A percentile compares a stretch with the other conserved stretches of the same genome.
Conservation (phyloP, 2,113 vertebrate species). For the Equus quagga region DNA sequence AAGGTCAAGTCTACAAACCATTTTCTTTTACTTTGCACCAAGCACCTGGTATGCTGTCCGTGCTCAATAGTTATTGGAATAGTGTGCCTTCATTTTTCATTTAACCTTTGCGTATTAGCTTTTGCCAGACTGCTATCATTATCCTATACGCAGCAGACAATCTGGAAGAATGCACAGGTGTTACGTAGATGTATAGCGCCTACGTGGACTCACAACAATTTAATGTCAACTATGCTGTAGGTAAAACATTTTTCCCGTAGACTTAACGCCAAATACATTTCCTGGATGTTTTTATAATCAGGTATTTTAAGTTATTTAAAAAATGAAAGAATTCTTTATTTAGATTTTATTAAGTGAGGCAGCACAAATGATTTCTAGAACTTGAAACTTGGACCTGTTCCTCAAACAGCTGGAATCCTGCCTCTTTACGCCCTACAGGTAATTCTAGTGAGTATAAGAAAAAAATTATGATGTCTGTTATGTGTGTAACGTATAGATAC, state of each 20-base stretch:
- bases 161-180: neutral
- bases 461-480: neutral
- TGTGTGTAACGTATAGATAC: neutral
- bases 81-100: neutral
- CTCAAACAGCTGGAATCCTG: neutral
- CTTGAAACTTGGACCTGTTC: neutral
- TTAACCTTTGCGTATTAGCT: neutral
- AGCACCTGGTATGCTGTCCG: neutral
- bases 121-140: neutral
- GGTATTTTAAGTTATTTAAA: conserved; percentile 11
- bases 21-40: neutral
- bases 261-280: neutral
- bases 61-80: neutral
- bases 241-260: neutral
- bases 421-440: neutral
- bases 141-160: neutral
- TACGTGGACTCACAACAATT: neutral
- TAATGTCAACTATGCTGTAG: neutral
- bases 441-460: neutral
- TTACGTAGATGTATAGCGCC: neutral
- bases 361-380: neutral
- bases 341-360: neutral
- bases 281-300: neutral
- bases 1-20: neutral
- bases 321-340: neutral